Conservation (phyloP, 1,140 invertebrate genomes). For the Drosophila prosaltans region DNA sequence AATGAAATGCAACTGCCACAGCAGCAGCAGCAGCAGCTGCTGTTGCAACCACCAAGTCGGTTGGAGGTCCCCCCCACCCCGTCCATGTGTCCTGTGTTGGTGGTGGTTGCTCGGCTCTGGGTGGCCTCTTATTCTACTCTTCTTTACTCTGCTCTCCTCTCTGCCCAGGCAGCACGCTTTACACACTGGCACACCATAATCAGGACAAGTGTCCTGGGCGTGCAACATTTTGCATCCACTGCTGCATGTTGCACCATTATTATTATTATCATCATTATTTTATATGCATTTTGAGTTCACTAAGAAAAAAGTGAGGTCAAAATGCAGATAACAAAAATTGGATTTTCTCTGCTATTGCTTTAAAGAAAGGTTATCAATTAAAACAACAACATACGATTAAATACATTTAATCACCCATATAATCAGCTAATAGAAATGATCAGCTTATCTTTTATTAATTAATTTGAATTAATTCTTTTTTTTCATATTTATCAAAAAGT, state of each 20-base stretch:
- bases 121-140: background rate
- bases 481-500: background rate
- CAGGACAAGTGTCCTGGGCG: conserved; percentile 76
- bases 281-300: conserved; percentile 50
- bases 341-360: too few relatives aligned
- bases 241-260: conserved; percentile 50
- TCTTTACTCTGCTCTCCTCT: conserved; percentile 1
- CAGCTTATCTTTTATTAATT: too few relatives aligned
- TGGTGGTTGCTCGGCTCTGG: conserved; percentile 39
- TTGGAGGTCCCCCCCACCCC: background rate
- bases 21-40: conserved; percentile 44
- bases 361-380: too few relatives aligned
- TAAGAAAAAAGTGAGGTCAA: background rate
- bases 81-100: conserved; percentile 28
- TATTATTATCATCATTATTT: conserved; percentile 69
- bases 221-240: conserved; percentile 45
- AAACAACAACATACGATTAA: background rate
- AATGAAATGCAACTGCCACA: conserved; percentile 64
- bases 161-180: conserved; percentile 35
- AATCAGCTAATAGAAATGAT: too few relatives aligned
- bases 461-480: background rate
- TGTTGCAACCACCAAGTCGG: conserved; percentile 41
- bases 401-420: too few relatives aligned
- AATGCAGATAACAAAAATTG: too few relatives aligned
- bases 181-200: conserved; percentile 63